A percentile compares a stretch with the other conserved stretches of the same genome.
phyloP scores from a whole-genome alignment of 2,797 vertebrate species.

The Coranthus polyacanthus region DNA sequence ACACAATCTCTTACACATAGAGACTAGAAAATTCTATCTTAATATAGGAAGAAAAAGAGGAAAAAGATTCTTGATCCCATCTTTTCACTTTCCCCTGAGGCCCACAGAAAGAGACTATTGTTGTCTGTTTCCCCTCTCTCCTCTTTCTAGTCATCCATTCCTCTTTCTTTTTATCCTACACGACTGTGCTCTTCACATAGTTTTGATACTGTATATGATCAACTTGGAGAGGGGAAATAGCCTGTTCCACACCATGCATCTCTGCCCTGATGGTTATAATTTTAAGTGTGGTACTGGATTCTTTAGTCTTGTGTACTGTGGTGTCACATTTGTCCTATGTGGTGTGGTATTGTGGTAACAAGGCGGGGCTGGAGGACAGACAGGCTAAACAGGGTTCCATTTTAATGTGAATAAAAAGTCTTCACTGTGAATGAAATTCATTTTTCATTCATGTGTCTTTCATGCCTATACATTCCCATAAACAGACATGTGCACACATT shows the following conservation, averaged over 20 bases:
- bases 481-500: constrained; percentile 35
- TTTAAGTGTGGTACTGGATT: constrained; percentile 51
- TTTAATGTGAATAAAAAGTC: constrained; percentile 62
- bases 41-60: constrained; percentile 9
- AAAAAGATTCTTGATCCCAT: constrained; percentile 41
- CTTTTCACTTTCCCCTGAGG: constrained; percentile 29
- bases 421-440: constrained; percentile 35
- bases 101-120: constrained; percentile 59
- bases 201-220: constrained; percentile 47
- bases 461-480: constrained; percentile 24
- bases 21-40: not conserved
- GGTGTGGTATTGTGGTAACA: constrained; percentile 60
- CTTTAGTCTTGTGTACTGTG: constrained; percentile 50
- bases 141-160: constrained; percentile 33
- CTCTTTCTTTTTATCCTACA: constrained; percentile 41
- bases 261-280: constrained; percentile 67
- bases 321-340: constrained; percentile 63
- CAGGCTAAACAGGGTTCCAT: constrained; percentile 42
- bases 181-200: constrained; percentile 29
- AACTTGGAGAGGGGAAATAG: constrained; percentile 6
- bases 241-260: constrained; percentile 10
- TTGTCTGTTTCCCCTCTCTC: constrained; percentile 52
- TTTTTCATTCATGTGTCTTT: constrained; percentile 50
- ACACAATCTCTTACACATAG: constrained; percentile 10
- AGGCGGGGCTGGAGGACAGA: constrained; percentile 29